Evolutionary conservation across 2,888 invertebrate species (phyloP).

Genomic region (Chrysolina oricalcia): DNA sequence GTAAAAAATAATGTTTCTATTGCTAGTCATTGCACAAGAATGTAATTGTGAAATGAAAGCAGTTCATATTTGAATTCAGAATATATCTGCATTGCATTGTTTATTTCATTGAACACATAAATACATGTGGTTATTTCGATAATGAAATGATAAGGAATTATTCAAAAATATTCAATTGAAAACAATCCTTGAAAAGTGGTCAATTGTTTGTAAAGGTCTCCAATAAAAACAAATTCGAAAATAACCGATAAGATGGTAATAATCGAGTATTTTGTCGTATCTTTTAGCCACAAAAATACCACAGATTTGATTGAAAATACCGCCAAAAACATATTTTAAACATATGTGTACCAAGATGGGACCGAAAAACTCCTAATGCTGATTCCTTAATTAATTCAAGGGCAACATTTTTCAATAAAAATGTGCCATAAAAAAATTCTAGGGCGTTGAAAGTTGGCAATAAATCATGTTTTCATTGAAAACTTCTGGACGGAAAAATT

Average conservation of each 20-base stretch:
- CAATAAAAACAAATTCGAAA: not conserved
- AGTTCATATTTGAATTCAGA: not conserved
- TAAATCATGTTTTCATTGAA: too few relatives aligned
- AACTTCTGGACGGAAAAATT: too few relatives aligned
- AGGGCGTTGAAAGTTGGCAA: too few relatives aligned
- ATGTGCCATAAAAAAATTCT: too few relatives aligned
- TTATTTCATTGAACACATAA: conserved; percentile 1
- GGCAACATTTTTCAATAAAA: too few relatives aligned
- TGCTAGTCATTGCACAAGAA: conserved; percentile 1
- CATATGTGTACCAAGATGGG: not conserved
- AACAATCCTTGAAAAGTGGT: conserved; percentile 18
- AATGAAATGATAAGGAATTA: not conserved
- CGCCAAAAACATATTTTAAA: not conserved
- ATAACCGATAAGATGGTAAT: conserved; percentile 5
- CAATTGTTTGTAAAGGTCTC: not conserved
- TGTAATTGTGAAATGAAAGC: not conserved
- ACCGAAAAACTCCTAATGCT: too few relatives aligned
- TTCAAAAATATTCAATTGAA: not conserved
- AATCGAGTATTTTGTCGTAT: not conserved
- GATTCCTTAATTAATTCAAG: too few relatives aligned
- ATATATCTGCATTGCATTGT: conserved; percentile 5
- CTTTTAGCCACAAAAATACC: not conserved
- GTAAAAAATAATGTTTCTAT: not conserved
- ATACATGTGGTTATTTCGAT: not conserved
- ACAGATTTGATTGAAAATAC: not conserved